These are phyloP conservation scores for Hypselothyrea guttata DNA, from an alignment of 2,888 invertebrate genomes.

Conservation along the genomic window DNA sequence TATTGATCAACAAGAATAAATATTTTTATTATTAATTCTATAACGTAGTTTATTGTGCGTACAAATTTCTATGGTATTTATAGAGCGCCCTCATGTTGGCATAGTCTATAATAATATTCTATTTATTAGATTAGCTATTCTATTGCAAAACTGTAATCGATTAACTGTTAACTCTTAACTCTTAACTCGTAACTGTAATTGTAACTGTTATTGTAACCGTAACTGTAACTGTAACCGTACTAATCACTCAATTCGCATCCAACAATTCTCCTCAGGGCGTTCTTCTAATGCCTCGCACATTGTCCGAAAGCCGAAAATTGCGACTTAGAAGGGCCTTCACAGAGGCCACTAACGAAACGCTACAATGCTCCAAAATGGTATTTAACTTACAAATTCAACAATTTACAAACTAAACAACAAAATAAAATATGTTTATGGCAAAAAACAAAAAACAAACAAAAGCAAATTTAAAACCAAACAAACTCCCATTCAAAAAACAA, in stretches of 20 bases:
- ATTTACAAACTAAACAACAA: conserved; percentile 26
- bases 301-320: conserved; percentile 93
- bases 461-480: conserved; percentile 11
- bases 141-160: background rate
- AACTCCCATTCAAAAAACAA: background rate
- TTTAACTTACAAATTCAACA: conserved; percentile 58
- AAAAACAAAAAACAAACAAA: conserved; percentile 12
- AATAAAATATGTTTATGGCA: conserved; percentile 2
- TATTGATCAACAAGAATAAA: too few species aligned
- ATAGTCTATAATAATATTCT: conserved; percentile 4
- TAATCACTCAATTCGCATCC: conserved; percentile 67
- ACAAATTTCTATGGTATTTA: too few species aligned
- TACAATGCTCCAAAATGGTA: conserved; percentile 95
- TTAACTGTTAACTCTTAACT: background rate
- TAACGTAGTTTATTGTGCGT: too few species aligned
- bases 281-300: conserved; percentile 94
- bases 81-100: too few species aligned
- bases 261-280: conserved; percentile 86
- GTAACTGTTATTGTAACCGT: conserved; percentile 20
- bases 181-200: background rate
- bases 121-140: too few species aligned
- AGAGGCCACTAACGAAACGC: conserved; percentile 93
- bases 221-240: conserved; percentile 44
- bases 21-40: too few species aligned
- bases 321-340: conserved; percentile 94